Conservation (phyloP, 2,797 vertebrate genomes). For the Eremophila alpestris region DNA sequence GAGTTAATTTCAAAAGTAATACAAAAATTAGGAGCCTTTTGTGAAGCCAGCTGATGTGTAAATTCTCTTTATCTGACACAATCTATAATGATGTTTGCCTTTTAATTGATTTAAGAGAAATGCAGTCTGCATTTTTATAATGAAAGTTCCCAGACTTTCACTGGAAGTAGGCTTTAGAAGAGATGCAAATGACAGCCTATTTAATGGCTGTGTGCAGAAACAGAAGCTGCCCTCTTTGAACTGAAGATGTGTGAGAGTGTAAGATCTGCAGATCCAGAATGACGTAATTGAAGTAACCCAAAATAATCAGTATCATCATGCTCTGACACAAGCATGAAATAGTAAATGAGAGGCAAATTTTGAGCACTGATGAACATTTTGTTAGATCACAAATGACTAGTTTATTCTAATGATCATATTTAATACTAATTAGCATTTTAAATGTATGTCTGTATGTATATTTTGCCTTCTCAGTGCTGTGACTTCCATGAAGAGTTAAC, state of each 20-base stretch:
- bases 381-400: not conserved
- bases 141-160: not conserved
- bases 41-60: not conserved
- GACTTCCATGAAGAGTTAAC: not conserved
- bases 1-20: slow-evolving; percentile 6
- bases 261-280: slow-evolving; percentile 1
- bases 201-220: not conserved
- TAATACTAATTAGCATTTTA: not conserved
- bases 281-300: not conserved
- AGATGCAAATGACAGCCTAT: slow-evolving; percentile 35
- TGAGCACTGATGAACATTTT: not conserved
- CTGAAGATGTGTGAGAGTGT: not conserved
- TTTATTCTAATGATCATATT: not conserved
- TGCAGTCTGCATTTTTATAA: not conserved
- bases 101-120: slow-evolving; percentile 33
- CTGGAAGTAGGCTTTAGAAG: slow-evolving; percentile 10
- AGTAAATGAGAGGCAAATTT: slow-evolving; percentile 9
- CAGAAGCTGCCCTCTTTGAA: slow-evolving; percentile 33
- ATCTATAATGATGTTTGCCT: not conserved
- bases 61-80: slow-evolving; percentile 8
- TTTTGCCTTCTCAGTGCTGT: not conserved
- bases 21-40: not conserved
- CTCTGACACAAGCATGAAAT: not conserved
- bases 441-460: not conserved
- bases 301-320: not conserved